A percentile compares a stretch with the other conserved stretches of the same genome.
Conservation (phyloP, 35 echinoderm and acorn worm species). For the Apostichopus japonicus region DNA sequence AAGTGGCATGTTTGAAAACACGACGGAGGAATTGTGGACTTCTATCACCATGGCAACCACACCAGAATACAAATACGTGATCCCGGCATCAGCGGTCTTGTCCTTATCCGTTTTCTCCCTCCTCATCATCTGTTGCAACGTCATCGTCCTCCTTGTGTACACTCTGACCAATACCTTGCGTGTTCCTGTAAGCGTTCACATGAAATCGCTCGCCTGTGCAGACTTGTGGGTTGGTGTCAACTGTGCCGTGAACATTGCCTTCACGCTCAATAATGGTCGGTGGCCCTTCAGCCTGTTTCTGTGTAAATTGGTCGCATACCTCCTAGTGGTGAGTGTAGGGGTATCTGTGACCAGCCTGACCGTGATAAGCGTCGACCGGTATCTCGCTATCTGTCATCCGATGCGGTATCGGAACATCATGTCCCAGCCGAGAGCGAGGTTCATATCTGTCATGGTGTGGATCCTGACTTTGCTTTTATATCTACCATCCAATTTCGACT, state of each 20-base stretch:
- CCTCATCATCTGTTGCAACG: slow-evolving; percentile 71
- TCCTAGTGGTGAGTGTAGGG: slow-evolving; percentile 55
- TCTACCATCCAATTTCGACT: slow-evolving; percentile 63
- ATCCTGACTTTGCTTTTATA: slow-evolving; percentile 54
- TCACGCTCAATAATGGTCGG: slow-evolving; percentile 47
- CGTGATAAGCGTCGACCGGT: slow-evolving; percentile 77
- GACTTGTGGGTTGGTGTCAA: slow-evolving; percentile 78
- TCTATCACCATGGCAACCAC: background rate
- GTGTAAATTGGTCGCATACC: slow-evolving; percentile 65
- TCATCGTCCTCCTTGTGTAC: slow-evolving; percentile 63
- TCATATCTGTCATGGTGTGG: slow-evolving; percentile 56
- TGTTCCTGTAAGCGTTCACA: slow-evolving; percentile 62
- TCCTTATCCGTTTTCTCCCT: slow-evolving; percentile 56
- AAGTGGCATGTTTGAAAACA: background rate
- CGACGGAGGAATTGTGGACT: background rate
- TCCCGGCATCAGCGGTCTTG: slow-evolving; percentile 15
- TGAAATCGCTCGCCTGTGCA: slow-evolving; percentile 76
- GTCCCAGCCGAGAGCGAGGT: slow-evolving; percentile 33
- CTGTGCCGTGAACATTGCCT: slow-evolving; percentile 55
- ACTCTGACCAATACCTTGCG: slow-evolving; percentile 52
- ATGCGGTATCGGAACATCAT: slow-evolving; percentile 65
- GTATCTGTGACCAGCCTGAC: slow-evolving; percentile 72
- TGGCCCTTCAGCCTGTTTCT: slow-evolving; percentile 61
- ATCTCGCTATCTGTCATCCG: slow-evolving; percentile 72
- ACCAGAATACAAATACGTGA: slow-evolving; percentile 20